Conservation (phyloP, 1,140 invertebrate genomes). For the Drosophila trapezifrons region DNA sequence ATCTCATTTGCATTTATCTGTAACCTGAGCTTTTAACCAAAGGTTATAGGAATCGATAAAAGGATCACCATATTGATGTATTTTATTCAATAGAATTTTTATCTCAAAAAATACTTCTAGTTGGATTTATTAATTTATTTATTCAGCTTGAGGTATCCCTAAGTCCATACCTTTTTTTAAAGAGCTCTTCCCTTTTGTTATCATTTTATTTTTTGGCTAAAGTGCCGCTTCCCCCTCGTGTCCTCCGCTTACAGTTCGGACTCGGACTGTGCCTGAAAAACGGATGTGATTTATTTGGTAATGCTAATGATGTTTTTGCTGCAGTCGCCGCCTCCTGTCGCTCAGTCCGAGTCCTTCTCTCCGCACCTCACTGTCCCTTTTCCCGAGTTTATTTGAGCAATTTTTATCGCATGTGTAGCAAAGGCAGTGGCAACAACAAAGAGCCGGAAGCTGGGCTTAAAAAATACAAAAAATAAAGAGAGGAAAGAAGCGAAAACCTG, state of each 20-base stretch:
- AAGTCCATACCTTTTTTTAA: slow-evolving; percentile 15
- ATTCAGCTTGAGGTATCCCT: slow-evolving; percentile 4
- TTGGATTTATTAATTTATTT: too few species aligned
- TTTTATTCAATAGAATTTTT: too few species aligned
- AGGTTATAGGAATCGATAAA: too few species aligned
- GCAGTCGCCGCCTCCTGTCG: slow-evolving; percentile 48
- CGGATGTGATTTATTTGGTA: slow-evolving; percentile 83
- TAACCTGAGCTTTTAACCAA: too few species aligned
- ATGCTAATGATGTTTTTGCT: slow-evolving; percentile 83
- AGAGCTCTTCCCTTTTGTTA: slow-evolving; percentile 35
- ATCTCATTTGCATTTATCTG: too few species aligned
- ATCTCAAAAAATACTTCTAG: neutral
- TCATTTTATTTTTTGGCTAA: slow-evolving; percentile 63
- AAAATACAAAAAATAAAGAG: slow-evolving; percentile 6
- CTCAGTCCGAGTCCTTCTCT: slow-evolving; percentile 13
- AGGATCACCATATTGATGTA: neutral
- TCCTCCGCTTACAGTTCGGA: slow-evolving; percentile 31
- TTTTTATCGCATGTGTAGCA: slow-evolving; percentile 80
- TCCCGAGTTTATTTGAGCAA: slow-evolving; percentile 75
- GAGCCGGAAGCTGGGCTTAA: slow-evolving; percentile 3
- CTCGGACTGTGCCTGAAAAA: slow-evolving; percentile 77
- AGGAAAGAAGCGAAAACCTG: slow-evolving; percentile 61
- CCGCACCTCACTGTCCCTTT: slow-evolving; percentile 14
- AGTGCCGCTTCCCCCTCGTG: slow-evolving; percentile 7
- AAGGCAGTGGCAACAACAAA: slow-evolving; percentile 29